Percentiles rank a stretch among this genome's conserved stretches.
Evolutionary conservation across 64 coral and sea anemone species (phyloP).

Genomic region (Porites lutea): DNA sequence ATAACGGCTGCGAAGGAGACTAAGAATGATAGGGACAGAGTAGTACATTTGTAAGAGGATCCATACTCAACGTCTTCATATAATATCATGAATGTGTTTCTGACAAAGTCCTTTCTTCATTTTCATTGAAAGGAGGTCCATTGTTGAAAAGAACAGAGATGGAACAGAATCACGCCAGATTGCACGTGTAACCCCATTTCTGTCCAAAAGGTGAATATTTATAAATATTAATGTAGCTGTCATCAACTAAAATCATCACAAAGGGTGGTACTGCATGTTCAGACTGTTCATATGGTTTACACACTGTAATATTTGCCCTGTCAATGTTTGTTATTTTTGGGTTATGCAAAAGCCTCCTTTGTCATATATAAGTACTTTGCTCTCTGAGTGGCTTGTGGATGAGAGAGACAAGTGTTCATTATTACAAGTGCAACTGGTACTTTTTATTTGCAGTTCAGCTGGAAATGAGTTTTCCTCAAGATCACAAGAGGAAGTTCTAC

Average conservation of each 20-base stretch:
- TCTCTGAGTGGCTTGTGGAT: background rate
- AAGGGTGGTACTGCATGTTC: no score
- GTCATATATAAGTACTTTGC: no score
- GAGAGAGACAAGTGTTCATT: background rate
- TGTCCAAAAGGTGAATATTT: background rate
- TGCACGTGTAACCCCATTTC: constrained; percentile 41
- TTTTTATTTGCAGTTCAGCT: background rate
- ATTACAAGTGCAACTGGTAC: background rate
- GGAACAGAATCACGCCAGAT: constrained; percentile 4
- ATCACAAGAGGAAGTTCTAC: background rate
- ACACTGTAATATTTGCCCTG: no score
- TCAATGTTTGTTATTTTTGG: no score
- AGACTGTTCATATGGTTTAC: no score
- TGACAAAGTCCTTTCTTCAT: background rate
- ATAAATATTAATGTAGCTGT: no score
- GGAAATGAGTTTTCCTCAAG: background rate
- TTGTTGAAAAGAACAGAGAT: background rate
- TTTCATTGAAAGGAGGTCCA: background rate
- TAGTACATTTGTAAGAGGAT: no score
- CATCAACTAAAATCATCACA: no score
- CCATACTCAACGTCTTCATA: no score
- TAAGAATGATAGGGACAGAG: no score
- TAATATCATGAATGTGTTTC: no score
- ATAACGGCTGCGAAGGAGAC: no score
- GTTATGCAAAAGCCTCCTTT: background rate